A percentile compares a stretch with the other conserved stretches of the same genome.
Evolutionary conservation across 2,113 vertebrate genomes (phyloP).

Genomic region (Phalacrocorax pelagicus): DNA sequence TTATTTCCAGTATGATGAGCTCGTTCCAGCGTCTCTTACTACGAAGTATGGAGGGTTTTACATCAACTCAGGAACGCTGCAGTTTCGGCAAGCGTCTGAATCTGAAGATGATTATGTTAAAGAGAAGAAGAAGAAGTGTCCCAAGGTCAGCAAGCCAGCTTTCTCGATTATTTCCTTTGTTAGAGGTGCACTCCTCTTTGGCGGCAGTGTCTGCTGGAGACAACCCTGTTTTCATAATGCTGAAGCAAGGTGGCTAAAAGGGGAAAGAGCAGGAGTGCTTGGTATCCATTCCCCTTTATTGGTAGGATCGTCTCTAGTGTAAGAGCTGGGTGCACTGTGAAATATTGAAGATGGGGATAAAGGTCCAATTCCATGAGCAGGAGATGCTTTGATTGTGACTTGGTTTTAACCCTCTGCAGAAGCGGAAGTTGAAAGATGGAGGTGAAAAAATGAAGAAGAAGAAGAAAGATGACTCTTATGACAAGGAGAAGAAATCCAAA

Average conservation of each 20-base stretch:
- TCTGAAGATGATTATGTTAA: slow-evolving; percentile 80
- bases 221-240: too few species aligned
- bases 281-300: too few species aligned
- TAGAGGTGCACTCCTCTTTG: neutral
- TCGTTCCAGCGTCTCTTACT: slow-evolving; percentile 91
- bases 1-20: slow-evolving; percentile 88
- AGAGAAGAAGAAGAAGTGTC: slow-evolving; percentile 80
- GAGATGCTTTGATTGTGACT: neutral
- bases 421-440: slow-evolving; percentile 83
- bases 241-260: too few species aligned
- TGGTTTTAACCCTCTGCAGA: slow-evolving; percentile 73
- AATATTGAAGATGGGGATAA: neutral
- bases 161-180: neutral
- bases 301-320: too few species aligned
- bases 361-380: neutral
- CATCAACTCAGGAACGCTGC: slow-evolving; percentile 89
- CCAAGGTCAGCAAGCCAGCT: slow-evolving; percentile 77
- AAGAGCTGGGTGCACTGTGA: too few species aligned
- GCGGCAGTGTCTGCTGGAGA: too few species aligned
- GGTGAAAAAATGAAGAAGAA: slow-evolving; percentile 84
- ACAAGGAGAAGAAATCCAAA: slow-evolving; percentile 82
- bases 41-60: slow-evolving; percentile 96
- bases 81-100: slow-evolving; percentile 88
- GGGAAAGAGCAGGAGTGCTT: too few species aligned
- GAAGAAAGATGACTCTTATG: slow-evolving; percentile 74